Evolutionary conservation across 2,113 vertebrate species (phyloP), one percentile per base, ranked within the genome.

Genomic region (Pongo abelii): DNA sequence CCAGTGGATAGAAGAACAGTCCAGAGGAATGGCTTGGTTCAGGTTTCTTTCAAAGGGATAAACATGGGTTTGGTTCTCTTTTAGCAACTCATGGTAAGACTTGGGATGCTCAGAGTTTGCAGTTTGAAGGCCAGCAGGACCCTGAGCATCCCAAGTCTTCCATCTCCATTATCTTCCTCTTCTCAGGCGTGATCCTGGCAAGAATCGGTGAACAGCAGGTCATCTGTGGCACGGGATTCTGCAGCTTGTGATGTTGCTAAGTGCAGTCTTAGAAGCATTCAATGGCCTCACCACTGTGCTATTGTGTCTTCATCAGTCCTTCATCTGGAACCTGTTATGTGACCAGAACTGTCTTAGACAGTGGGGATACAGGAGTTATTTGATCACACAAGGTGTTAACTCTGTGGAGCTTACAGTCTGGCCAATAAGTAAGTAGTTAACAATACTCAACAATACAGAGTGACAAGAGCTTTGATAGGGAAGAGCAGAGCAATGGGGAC

Each of bases 121-220:
- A 30, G 27, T 64, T 64, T 30, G 98, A 99, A 67, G 99, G 98
- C 27, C 96, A 98, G 43, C 99, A 98, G 32, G 97, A 98, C 4
- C 98, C 97, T 10, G 96, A 97, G 18, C 96, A 97, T 3, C 98
- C 99, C 0, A 98, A 99, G 50, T 99, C 99, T 67, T 99, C 99
- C 40, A 94, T 98, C 94, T 99, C 99, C 93, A 99, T 99, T 85
- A 98, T 98, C 95, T 97, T 99, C 95, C 98, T 99, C 89, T 99
- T 99, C 97, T 96, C 98, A 61, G 99, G 99, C 3, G 98, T 99
- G 97, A 99, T 99, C 97, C 98, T 99, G 61, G 99, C 99, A 48
- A 98, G 99, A 94, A 98, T 99, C 9, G 98, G 99, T 99, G 97
- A 98, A 96, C 69, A 55, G 14, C 70, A n/a, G n/a, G 46, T 57